Percentiles rank a stretch among this genome's conserved stretches.
Conservation (phyloP, 92 coral and sea anemone species). For the Porites divaricata region DNA sequence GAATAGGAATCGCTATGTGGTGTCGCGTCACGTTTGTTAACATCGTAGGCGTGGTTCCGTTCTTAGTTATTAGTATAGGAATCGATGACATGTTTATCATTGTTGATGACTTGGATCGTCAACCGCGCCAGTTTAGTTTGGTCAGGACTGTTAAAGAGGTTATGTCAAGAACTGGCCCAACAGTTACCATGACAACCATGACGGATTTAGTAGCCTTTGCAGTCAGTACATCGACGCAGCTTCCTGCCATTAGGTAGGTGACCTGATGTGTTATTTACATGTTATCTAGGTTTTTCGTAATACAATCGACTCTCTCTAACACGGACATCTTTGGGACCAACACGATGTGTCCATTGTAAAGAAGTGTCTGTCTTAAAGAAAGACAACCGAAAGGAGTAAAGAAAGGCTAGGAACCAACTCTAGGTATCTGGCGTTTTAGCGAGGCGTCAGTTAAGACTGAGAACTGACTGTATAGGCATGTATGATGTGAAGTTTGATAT, state of each 20-base stretch:
- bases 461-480: too few species aligned
- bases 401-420: too few species aligned
- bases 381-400: too few species aligned
- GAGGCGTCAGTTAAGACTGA: too few species aligned
- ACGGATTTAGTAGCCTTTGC: constrained; percentile 92
- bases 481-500: too few species aligned
- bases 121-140: constrained; percentile 61
- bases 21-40: constrained; percentile 70
- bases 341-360: too few species aligned
- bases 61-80: constrained; percentile 81
- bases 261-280: not conserved
- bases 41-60: constrained; percentile 81
- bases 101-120: constrained; percentile 88
- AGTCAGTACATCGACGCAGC: constrained; percentile 86
- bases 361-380: too few species aligned
- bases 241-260: constrained; percentile 68
- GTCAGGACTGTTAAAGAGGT: constrained; percentile 80
- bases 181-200: constrained; percentile 96
- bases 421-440: too few species aligned
- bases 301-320: too few species aligned
- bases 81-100: constrained; percentile 93
- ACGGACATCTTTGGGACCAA: too few species aligned
- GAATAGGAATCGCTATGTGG: constrained; percentile 74
- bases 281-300: not conserved
- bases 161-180: constrained; percentile 88